Evolutionary conservation across 2,888 invertebrate genomes (phyloP).

Genomic region (Ormyrus pomaceus): DNA sequence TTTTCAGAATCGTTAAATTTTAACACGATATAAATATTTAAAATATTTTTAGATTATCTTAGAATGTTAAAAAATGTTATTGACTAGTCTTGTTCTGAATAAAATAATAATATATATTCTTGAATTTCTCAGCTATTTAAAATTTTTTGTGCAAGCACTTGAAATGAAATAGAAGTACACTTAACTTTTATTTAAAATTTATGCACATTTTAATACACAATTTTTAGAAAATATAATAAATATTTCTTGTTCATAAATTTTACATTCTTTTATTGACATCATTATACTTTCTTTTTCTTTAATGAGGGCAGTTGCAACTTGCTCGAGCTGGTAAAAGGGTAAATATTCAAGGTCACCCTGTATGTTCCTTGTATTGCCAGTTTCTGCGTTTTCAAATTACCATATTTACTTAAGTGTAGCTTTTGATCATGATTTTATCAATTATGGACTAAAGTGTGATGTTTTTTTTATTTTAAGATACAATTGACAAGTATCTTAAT

Average conservation of each 20-base stretch:
- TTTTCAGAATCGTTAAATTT: background rate
- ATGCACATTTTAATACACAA: background rate
- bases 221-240: background rate
- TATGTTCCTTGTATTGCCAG: constrained; percentile 62
- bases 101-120: constrained; percentile 35
- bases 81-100: background rate
- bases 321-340: constrained; percentile 79
- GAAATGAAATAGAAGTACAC: constrained; percentile 15
- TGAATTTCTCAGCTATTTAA: background rate
- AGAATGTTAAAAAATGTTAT: background rate
- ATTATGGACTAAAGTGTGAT: constrained; percentile 26
- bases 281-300: constrained; percentile 65
- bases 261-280: constrained; percentile 39
- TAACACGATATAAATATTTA: constrained; percentile 6
- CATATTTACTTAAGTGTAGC: constrained; percentile 33
- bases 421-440: constrained; percentile 44
- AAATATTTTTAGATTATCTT: constrained; percentile 2
- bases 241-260: background rate
- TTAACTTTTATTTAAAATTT: background rate
- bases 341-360: constrained; percentile 75
- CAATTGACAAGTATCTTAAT: background rate
- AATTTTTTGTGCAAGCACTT: constrained; percentile 1
- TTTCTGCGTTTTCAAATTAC: constrained; percentile 38
- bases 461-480: constrained; percentile 5
- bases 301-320: constrained; percentile 78